Evolutionary conservation across 2,113 vertebrate genomes (phyloP).

Genomic region (Cyphomyrus plagiostoma): DNA sequence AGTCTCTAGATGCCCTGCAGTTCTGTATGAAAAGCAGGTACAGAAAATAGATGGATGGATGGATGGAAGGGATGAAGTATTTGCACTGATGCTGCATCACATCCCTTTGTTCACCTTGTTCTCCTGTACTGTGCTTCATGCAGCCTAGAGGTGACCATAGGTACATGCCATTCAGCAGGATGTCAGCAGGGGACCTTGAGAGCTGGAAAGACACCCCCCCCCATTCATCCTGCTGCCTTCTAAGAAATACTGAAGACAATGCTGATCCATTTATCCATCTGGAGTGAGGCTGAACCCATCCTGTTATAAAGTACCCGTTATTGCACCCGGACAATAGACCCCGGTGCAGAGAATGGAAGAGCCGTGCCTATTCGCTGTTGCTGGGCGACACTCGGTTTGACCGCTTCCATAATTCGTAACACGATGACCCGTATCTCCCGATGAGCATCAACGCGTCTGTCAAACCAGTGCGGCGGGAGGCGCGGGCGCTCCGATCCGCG

Average conservation of each 20-base stretch:
- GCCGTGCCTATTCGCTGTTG: neutral
- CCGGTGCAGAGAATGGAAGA: neutral
- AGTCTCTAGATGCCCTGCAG: neutral
- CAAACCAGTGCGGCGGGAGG: neutral
- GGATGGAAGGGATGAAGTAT: neutral
- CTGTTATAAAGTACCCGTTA: neutral
- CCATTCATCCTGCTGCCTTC: neutral
- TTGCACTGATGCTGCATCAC: neutral
- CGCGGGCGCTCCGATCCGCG: neutral
- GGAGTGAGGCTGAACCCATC: neutral
- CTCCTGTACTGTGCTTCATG: neutral
- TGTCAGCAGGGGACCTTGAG: neutral
- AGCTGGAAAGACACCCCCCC: conserved; percentile 15
- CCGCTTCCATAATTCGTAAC: conserved; percentile 11
- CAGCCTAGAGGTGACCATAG: neutral
- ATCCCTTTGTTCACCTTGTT: neutral
- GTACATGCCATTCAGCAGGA: neutral
- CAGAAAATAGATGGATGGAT: neutral
- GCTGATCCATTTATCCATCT: conserved; percentile 23
- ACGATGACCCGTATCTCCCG: neutral
- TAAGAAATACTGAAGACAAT: conserved; percentile 21
- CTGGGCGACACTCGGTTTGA: neutral
- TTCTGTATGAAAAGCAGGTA: neutral
- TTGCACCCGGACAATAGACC: neutral
- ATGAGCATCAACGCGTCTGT: conserved; percentile 8